Evolutionary conservation across 1,140 invertebrate genomes (phyloP), one percentile per base, ranked within the genome.

Genomic region (Diploscapter pachys): DNA sequence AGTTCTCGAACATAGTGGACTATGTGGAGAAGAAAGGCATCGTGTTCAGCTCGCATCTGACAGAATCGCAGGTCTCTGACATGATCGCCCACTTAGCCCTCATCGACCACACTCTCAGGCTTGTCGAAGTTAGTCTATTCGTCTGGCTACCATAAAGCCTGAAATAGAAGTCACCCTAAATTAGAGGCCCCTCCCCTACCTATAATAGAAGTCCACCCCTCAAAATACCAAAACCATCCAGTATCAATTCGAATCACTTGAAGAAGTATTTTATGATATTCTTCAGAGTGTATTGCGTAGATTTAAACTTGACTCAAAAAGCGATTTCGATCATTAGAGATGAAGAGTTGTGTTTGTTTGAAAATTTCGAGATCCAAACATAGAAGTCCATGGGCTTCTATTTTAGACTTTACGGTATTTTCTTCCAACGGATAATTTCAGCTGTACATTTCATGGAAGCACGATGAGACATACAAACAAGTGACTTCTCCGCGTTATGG

Each of bases 81-180:
- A 92, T 97, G 90, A 89, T 92, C 79, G 94, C 95, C 0, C 96
- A 95, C 83, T 93, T 96, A 86, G 92, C 92, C 3, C 88, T 85
- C 56, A 80, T 85, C 56, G 75, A 83, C 48, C 82, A 86, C 13
- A 73, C 75, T n/a, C 69, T 85, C 3, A 73, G 71, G 11, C 81
- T 73, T 72, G 85, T 83, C 4, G 83, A 85, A 76, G 83, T 85
- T 56, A 50, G 63, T n/a, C 9, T 4, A 5, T 4, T 8, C n/a
- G 4, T 31, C 3, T 5, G 11, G 51, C 3, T 52, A 3, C 8
- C 9, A 31, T 64, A 51, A 53, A n/a, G 31, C 31, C 31, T 59
- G 57, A 59, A 59, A 59, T 59, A 13, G 9, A 13, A 59, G 57
- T 2, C 57, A 11, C 57, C 13, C 57, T 59, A 31, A 31, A 31